Evolutionary conservation across 64 coral and sea anemone genomes (phyloP).

Genomic region (Pocillopora verrucosa): DNA sequence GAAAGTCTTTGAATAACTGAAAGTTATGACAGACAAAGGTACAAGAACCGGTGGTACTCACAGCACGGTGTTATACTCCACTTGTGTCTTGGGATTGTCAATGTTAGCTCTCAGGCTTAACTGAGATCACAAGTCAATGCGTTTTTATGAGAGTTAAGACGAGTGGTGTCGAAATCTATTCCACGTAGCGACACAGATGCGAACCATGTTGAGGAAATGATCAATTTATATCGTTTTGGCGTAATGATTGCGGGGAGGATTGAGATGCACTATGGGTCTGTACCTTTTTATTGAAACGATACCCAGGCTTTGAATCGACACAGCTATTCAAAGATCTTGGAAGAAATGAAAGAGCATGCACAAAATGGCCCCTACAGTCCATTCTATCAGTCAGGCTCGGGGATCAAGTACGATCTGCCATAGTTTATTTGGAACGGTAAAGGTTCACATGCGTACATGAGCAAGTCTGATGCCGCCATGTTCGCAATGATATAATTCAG

Average conservation of each 20-base stretch:
- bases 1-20: slow-evolving; percentile 15
- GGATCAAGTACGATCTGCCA: slow-evolving; percentile 18
- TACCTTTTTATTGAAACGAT: slow-evolving; percentile 47
- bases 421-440: slow-evolving; percentile 37
- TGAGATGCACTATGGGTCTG: slow-evolving; percentile 33
- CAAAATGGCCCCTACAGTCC: neutral
- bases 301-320: slow-evolving; percentile 58
- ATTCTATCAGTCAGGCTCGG: slow-evolving; percentile 38
- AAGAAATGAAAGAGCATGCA: slow-evolving; percentile 51
- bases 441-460: slow-evolving; percentile 37
- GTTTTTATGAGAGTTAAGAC: neutral
- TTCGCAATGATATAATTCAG: slow-evolving; percentile 56
- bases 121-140: neutral
- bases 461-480: slow-evolving; percentile 54
- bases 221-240: no score
- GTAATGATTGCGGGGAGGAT: neutral
- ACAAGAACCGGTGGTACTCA: neutral
- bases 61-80: neutral
- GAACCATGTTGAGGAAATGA: slow-evolving; percentile 17
- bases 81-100: neutral
- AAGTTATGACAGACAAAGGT: slow-evolving; percentile 5
- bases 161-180: slow-evolving; percentile 27
- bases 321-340: slow-evolving; percentile 56
- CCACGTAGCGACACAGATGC: slow-evolving; percentile 15
- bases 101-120: neutral